Evolutionary conservation across 2,797 vertebrate genomes (phyloP).

Genomic region (Antennarius maculatus): DNA sequence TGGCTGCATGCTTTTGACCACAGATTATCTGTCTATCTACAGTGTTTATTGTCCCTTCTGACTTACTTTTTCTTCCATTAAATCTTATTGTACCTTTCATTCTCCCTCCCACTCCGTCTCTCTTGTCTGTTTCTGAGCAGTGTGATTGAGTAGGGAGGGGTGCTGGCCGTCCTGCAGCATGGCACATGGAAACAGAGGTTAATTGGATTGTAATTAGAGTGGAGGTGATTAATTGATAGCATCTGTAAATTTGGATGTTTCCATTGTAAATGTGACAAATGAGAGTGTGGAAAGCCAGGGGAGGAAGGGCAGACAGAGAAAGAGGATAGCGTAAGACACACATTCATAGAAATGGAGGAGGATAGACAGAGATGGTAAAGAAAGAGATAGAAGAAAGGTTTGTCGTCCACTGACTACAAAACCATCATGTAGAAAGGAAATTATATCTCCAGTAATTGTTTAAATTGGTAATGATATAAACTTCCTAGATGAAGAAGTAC

Average conservation of each 20-base stretch:
- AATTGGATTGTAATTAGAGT: conserved; percentile 87
- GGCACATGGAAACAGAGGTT: conserved; percentile 80
- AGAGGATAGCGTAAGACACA: conserved; percentile 24
- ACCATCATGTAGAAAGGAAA: no score
- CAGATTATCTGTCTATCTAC: conserved; percentile 26
- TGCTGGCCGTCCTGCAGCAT: conserved; percentile 74
- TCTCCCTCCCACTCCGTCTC: conserved; percentile 33
- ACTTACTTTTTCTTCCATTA: conserved; percentile 60
- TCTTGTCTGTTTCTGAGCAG: conserved; percentile 53
- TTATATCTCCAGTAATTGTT: no score
- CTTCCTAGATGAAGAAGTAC: no score
- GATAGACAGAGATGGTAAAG: conserved; percentile 11
- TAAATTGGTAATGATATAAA: no score
- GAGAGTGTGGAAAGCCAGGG: conserved; percentile 68
- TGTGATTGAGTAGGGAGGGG: conserved; percentile 73
- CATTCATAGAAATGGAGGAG: conserved; percentile 17
- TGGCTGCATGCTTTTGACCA: conserved; percentile 20
- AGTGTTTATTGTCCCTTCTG: conserved; percentile 27
- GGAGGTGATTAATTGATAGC: conserved; percentile 85
- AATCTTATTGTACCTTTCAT: conserved; percentile 52
- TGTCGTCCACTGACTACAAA: conserved; percentile 31
- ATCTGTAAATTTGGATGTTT: conserved; percentile 86
- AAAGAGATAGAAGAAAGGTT: conserved; percentile 13
- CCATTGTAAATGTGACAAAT: conserved; percentile 85
- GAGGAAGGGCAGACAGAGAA: conserved; percentile 63